A percentile compares a stretch with the other conserved stretches of the same genome.
Conservation (phyloP, 1,140 invertebrate genomes). For the Laupala kohalensis region DNA sequence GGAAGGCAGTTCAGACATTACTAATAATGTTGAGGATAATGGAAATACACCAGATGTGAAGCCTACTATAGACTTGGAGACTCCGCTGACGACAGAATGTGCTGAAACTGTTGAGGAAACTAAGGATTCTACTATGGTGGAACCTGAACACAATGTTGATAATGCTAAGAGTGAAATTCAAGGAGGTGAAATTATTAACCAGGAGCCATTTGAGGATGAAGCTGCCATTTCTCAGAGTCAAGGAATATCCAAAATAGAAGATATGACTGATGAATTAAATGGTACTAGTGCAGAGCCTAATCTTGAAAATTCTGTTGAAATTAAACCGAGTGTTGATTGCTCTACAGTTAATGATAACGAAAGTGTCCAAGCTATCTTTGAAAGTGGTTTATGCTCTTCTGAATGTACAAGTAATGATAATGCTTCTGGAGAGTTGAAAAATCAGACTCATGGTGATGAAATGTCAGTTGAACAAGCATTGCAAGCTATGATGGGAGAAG, state of each 20-base stretch:
- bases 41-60: neutral
- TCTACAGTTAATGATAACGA: neutral
- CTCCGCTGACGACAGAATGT: neutral
- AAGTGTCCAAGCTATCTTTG: neutral
- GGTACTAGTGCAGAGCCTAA: neutral
- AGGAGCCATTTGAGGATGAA: neutral
- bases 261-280: neutral
- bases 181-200: neutral
- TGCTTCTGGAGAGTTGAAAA: neutral
- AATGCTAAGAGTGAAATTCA: neutral
- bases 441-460: neutral
- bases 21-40: neutral
- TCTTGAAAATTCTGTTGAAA: neutral
- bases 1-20: neutral
- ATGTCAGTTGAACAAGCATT: conserved; percentile 14
- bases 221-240: neutral
- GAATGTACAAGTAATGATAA: neutral
- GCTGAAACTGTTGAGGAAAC: neutral
- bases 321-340: neutral
- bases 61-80: neutral
- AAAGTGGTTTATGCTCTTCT: neutral
- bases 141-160: too few relatives aligned
- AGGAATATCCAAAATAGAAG: too few relatives aligned
- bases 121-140: neutral
- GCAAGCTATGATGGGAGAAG: conserved; percentile 18